These are phyloP conservation scores for Galaxea fascicularis DNA, from an alignment of 92 coral and sea anemone genomes.

Conservation along the genomic window DNA sequence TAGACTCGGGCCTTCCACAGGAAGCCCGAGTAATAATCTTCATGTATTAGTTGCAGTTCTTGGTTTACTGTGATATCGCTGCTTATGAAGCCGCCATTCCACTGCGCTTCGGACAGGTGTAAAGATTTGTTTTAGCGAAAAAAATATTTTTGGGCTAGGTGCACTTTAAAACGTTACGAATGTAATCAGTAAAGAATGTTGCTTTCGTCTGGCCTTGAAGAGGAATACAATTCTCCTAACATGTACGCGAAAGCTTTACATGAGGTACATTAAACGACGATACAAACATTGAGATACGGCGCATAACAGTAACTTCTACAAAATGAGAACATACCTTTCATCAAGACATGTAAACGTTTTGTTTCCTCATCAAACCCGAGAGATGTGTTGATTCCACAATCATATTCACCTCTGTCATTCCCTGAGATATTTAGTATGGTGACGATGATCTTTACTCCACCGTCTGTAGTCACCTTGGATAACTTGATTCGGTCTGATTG, in stretches of 20 bases:
- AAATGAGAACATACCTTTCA: neutral
- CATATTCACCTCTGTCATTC: conserved; percentile 2
- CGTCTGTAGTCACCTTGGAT: neutral
- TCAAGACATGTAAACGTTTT: neutral
- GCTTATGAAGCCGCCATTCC: neutral
- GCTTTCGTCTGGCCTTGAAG: no score
- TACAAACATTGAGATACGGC: neutral
- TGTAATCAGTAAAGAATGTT: no score
- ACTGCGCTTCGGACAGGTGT: no score
- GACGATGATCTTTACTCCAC: neutral
- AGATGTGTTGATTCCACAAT: conserved; percentile 18
- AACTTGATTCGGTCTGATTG: neutral
- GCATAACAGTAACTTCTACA: neutral
- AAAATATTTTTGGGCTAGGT: no score
- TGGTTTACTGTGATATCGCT: neutral
- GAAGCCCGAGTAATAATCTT: no score
- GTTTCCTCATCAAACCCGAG: conserved; percentile 11
- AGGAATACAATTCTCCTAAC: no score
- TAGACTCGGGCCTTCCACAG: no score
- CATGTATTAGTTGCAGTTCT: neutral
- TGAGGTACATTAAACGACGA: no score
- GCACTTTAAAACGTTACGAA: no score
- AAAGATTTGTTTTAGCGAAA: no score
- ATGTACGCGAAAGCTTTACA: no score
- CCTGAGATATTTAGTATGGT: conserved; percentile 5